phyloP scores from a whole-genome alignment of 2,888 invertebrate genomes.

The Clanis bilineata region DNA sequence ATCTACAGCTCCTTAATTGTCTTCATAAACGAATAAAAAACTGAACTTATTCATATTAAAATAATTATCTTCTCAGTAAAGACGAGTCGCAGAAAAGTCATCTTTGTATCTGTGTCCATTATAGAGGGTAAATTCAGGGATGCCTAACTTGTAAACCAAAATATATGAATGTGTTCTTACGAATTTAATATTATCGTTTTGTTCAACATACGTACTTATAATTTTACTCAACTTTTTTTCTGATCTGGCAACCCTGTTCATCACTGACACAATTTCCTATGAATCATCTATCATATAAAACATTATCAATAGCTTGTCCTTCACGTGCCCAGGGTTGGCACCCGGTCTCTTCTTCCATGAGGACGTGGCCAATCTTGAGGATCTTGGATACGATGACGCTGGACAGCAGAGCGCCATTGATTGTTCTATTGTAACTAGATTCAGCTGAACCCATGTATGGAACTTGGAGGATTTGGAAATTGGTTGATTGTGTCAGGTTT shows the following conservation, averaged over 20 bases:
- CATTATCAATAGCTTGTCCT: not conserved
- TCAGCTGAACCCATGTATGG: conserved; percentile 31
- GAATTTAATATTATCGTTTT: not conserved
- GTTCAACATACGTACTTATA: not conserved
- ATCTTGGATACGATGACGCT: conserved; percentile 47
- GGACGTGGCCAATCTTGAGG: conserved; percentile 40
- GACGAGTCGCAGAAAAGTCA: no score
- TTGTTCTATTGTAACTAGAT: conserved; percentile 40
- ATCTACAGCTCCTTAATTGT: no score
- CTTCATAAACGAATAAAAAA: no score
- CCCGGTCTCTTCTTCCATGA: conserved; percentile 37
- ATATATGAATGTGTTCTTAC: not conserved
- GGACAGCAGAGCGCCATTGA: conserved; percentile 51
- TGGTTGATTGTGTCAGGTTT: conserved; percentile 39
- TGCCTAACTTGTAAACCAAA: not conserved
- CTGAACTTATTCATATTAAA: no score
- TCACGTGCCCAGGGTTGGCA: conserved; percentile 4
- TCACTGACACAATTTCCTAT: not conserved
- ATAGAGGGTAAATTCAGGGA: not conserved
- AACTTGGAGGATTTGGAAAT: conserved; percentile 39
- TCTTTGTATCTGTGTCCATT: not conserved
- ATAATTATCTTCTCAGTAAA: no score
- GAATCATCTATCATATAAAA: not conserved
- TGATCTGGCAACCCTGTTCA: not conserved
- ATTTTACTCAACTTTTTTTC: not conserved